phyloP scores from a whole-genome alignment of 2,888 invertebrate species.

The Drosophila planitibia region DNA sequence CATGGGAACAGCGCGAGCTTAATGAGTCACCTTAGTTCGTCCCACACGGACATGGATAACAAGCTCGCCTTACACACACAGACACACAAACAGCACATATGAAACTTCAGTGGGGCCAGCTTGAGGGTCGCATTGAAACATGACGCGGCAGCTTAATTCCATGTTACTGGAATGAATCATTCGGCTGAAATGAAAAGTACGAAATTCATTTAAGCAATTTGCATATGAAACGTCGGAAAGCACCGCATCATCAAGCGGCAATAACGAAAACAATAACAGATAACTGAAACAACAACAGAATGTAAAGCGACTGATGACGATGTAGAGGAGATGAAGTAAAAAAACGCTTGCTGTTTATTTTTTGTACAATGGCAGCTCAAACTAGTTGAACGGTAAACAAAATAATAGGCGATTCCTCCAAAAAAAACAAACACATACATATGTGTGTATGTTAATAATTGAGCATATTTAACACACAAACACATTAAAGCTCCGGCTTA shows the following conservation, averaged over 20 bases:
- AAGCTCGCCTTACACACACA: conserved; percentile 54
- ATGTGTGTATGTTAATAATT: conserved; percentile 39
- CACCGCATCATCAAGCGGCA: conserved; percentile 16
- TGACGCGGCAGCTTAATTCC: conserved; percentile 70
- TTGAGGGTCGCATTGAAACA: conserved; percentile 60
- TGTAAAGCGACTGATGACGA: conserved; percentile 34
- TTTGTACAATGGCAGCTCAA: conserved; percentile 39
- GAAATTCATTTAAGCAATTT: conserved; percentile 45
- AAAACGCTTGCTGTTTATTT: conserved; percentile 30
- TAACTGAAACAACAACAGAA: conserved; percentile 22
- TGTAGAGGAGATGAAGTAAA: conserved; percentile 22
- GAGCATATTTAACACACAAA: conserved; percentile 61
- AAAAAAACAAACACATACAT: conserved; percentile 41
- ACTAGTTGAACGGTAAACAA: conserved; percentile 71
- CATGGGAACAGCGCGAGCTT: conserved; percentile 27
- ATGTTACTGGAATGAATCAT: conserved; percentile 66
- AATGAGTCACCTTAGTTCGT: conserved; percentile 48
- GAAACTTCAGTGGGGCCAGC: conserved; percentile 28
- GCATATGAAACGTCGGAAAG: conserved; percentile 56
- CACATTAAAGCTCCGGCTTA: conserved; percentile 41
- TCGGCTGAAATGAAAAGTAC: conserved; percentile 55
- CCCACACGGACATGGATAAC: conserved; percentile 57
- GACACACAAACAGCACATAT: neutral
- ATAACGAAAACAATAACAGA: conserved; percentile 13
- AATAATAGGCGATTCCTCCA: conserved; percentile 41